Evolutionary conservation across 2,797 vertebrate genomes (phyloP), one percentile per base, ranked within the genome.

Genomic region (Capromys pilorides): DNA sequence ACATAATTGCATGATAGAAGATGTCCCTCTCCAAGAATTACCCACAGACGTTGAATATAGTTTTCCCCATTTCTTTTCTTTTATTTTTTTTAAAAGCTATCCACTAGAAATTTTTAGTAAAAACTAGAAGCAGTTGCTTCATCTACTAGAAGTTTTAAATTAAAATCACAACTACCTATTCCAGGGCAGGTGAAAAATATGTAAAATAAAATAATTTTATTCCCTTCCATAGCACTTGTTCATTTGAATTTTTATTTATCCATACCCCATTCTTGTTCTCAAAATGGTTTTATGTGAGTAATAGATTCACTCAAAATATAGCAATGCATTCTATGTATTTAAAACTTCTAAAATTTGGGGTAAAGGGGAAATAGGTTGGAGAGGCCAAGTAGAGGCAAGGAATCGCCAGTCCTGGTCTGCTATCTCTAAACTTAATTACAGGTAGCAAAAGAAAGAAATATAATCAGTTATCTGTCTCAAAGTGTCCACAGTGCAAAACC

Each of bases 171-270:
- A 18, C 57, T 75, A 83, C 4, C 14, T 77, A 24, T 92, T n/a
- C 28, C 71, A 69, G 41, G 13, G 9, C 45, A 85, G 18, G 19
- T 85, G 7, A 87, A 90, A 82, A 93, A 64, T 4, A 45, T 14
- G 21, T 18, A 24, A 3, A 77, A 77, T 49, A 31, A 77, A 36
- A 66, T 31, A 78, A 26, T 39, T 86, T 88, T 88, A 51, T 64
- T 24, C 57, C 36, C 86, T 69, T 67, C 21, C 2, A 18, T 8
- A 45, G 21, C 16, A 86, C 12, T 41, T 79, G 14, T 18, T 85
- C 26, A 22, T 75, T 75, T 91, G 54, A 71, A 69, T 90, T 82
- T 96, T 66, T 86, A 92, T 75, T 94, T 51, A 64, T 59, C 57
- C 89, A n/a, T 28, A 88, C 10, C 45, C 14, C 6, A 59, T 59